These are phyloP conservation scores for Potamarius usumacintae DNA, from an alignment of 2,113 vertebrate genomes.

Conservation along the genomic window DNA sequence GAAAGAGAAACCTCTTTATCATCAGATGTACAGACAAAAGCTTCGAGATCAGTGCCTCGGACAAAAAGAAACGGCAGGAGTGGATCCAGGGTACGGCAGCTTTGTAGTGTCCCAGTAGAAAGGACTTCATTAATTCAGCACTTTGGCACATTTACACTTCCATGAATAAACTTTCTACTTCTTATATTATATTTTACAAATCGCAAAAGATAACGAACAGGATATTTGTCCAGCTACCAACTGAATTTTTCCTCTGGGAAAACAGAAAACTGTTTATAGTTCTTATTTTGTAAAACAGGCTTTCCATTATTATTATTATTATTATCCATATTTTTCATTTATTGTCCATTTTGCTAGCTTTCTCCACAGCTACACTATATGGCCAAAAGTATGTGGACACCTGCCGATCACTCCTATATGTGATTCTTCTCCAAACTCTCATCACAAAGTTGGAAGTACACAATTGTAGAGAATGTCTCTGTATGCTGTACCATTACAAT, in stretches of 20 bases:
- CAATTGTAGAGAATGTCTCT: neutral
- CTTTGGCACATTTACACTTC: neutral
- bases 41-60: constrained; percentile 94
- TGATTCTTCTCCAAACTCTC: neutral
- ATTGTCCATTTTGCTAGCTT: neutral
- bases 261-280: too few relatives aligned
- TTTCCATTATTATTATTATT: too few relatives aligned
- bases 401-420: neutral
- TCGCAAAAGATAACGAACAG: neutral
- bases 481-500: neutral
- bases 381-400: neutral
- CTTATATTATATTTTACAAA: neutral
- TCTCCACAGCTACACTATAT: neutral
- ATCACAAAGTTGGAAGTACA: neutral
- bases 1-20: constrained; percentile 92
- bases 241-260: too few relatives aligned
- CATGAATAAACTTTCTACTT: neutral
- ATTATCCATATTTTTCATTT: neutral
- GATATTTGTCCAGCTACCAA: neutral
- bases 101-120: neutral
- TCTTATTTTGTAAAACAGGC: too few relatives aligned
- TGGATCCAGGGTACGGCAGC: constrained; percentile 88
- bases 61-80: constrained; percentile 97
- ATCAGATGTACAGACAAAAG: constrained; percentile 88
- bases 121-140: neutral